Evolutionary conservation across 2,888 invertebrate species (phyloP).

Genomic region (Microctonus aethiopoides): DNA sequence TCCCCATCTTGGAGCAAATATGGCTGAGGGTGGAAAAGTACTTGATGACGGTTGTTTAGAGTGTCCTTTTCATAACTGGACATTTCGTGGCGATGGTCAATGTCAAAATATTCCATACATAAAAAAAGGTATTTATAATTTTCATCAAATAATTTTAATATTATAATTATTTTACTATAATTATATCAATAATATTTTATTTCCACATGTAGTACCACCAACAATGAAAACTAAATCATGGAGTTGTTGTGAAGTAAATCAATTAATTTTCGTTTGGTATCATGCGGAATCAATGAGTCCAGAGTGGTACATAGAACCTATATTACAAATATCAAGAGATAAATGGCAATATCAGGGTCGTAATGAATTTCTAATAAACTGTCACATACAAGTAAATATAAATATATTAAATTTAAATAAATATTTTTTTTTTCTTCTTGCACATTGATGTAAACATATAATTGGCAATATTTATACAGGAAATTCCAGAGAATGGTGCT

Average conservation of each 20-base stretch:
- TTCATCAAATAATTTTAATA: not conserved
- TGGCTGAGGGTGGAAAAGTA: slow-evolving; percentile 83
- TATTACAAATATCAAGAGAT: slow-evolving; percentile 70
- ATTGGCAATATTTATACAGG: slow-evolving; percentile 68
- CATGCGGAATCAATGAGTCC: slow-evolving; percentile 80
- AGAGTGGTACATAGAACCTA: slow-evolving; percentile 74
- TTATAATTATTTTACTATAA: not conserved
- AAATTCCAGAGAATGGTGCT: slow-evolving; percentile 91
- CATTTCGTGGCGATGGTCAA: slow-evolving; percentile 80
- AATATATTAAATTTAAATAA: not conserved
- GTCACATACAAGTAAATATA: slow-evolving; percentile 81
- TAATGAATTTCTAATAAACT: slow-evolving; percentile 81
- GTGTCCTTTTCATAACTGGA: slow-evolving; percentile 93
- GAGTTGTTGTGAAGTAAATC: slow-evolving; percentile 77
- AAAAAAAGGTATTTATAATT: slow-evolving; percentile 67
- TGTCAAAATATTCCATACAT: slow-evolving; percentile 82
- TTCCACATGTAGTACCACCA: slow-evolving; percentile 73
- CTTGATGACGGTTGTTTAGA: slow-evolving; percentile 78
- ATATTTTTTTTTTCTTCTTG: not conserved
- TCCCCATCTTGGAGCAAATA: slow-evolving; percentile 89
- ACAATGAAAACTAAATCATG: slow-evolving; percentile 78
- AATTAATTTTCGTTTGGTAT: slow-evolving; percentile 84
- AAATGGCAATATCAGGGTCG: slow-evolving; percentile 78
- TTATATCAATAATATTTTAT: slow-evolving; percentile 9
- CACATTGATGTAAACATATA: not conserved